phyloP scores from a whole-genome alignment of 2,113 vertebrate species.

The Tyto alba region DNA sequence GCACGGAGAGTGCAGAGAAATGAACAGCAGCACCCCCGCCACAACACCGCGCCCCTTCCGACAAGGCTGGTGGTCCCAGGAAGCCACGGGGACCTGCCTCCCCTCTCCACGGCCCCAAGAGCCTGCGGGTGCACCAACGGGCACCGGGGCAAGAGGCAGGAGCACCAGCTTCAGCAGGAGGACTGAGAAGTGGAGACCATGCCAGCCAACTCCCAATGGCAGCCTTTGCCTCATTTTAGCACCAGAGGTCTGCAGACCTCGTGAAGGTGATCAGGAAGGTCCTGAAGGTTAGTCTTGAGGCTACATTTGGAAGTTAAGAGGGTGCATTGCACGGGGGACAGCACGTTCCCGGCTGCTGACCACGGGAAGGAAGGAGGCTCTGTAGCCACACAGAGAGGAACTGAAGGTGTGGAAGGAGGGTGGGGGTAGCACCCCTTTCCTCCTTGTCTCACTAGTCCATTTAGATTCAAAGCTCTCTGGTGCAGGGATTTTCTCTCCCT shows the following conservation, averaged over 20 bases:
- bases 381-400: not conserved
- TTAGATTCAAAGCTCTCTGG: not conserved
- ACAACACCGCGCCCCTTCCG: not conserved
- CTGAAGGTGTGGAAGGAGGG: not conserved
- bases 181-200: not conserved
- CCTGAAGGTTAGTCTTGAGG: not conserved
- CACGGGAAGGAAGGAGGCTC: not conserved
- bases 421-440: not conserved
- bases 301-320: not conserved
- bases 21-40: not conserved
- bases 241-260: not conserved
- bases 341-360: not conserved
- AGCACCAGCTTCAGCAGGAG: not conserved
- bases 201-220: fast-evolving
- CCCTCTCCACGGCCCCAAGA: fast-evolving
- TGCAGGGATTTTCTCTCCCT: not conserved
- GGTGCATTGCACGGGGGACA: not conserved
- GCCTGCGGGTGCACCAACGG: not conserved
- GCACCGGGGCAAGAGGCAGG: not conserved
- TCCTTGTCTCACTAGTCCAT: not conserved
- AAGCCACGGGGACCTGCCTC: fast-evolving
- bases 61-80: not conserved
- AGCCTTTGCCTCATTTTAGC: not conserved
- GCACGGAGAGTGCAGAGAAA: not conserved
- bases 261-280: not conserved